These are phyloP conservation scores for Anagyrus pseudococci DNA, from an alignment of 2,888 invertebrate genomes.

Conservation along the genomic window DNA sequence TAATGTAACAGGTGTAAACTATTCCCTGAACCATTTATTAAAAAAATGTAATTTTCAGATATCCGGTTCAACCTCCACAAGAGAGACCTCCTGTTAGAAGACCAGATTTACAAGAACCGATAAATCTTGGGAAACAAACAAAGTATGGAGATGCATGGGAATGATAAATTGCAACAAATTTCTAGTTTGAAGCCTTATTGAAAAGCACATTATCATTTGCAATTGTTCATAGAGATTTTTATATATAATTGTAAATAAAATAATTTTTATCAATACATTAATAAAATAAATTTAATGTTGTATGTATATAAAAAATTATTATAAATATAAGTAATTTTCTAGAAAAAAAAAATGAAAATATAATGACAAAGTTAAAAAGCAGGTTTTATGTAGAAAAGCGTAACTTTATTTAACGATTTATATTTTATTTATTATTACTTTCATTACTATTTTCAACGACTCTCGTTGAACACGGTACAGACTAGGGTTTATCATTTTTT, in stretches of 20 bases:
- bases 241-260: background rate
- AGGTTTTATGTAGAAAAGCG: background rate
- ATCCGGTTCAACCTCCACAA: background rate
- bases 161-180: conserved; percentile 3
- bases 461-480: conserved; percentile 41
- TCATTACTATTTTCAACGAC: conserved; percentile 40
- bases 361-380: too few species aligned
- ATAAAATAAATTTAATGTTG: conserved; percentile 1
- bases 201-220: conserved; percentile 11
- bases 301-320: background rate
- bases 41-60: background rate
- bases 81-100: conserved; percentile 2
- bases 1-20: too few species aligned
- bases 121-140: conserved; percentile 4
- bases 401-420: conserved; percentile 34
- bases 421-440: conserved; percentile 40
- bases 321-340: background rate
- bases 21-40: background rate
- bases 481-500: conserved; percentile 41
- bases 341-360: conserved; percentile 11
- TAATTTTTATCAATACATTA: background rate
- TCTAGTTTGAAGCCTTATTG: background rate
- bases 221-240: conserved; percentile 14
- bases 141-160: conserved; percentile 36
- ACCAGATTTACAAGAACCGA: conserved; percentile 2